Base-by-base conservation (phyloP, 2,888 invertebrate genomes). In the Noctua janthe region DNA sequence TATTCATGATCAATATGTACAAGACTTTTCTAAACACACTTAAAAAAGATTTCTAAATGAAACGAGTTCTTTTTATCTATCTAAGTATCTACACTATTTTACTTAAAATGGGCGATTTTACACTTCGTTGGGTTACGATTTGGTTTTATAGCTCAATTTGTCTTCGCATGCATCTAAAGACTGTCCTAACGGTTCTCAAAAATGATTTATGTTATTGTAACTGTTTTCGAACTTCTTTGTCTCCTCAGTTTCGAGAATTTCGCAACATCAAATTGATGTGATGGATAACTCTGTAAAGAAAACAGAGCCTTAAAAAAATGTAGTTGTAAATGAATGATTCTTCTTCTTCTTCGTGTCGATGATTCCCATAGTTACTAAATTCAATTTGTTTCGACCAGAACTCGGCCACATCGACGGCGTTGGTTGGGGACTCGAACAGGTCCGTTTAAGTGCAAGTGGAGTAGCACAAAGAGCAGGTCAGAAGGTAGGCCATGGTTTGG, bases 91-190 rank as follows among this genome's bases (percentile, higher is more conserved):
- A 3, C 72, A 76, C 69, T 76, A 78, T 76, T 83, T 83, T 86
- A 76, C 70, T 43, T 43, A 62, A 81, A 81, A 72, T 76, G 64
- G 69, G 29, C n/a, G n/a, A 78, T 81, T 77, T 49, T 51, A 73
- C 59, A 76, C 69, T 74, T 47, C 39, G 11, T 62, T 67, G 83
- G 76, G 64, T 81, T 76, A 72, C 39, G 72, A 84, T 77, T 70
- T 74, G 51, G 72, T 85, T 85, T 85, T 85, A 86, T 86, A 72
- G 81, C 86, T 81, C 81, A 75, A 86, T 86, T 83, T 86, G 74
- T 83, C 86, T 76, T 76, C 69, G 47, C 76, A 83, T 81, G 74
- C 72, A 86, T 83, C 74, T 72, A 69, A 74, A 71, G 29, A 73
- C 54, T 62, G 39, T 72, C 76, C 66, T 43, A 43, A 86, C 13